Evolutionary conservation across 2,113 vertebrate species (phyloP).

Genomic region (Crotalus viridis): DNA sequence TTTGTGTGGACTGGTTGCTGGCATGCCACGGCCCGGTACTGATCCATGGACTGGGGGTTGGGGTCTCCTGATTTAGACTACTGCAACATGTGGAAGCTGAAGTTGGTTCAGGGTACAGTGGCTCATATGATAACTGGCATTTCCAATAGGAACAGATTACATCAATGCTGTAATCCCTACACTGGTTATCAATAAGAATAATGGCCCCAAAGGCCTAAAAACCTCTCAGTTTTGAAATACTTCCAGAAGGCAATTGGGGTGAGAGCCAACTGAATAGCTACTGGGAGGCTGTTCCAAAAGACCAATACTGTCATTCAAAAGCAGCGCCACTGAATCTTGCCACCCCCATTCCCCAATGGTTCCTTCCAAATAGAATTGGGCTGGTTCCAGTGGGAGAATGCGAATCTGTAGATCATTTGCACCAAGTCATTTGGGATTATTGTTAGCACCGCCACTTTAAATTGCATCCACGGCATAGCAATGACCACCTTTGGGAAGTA

Average conservation of each 20-base stretch:
- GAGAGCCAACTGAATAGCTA: neutral
- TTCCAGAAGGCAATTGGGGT: neutral
- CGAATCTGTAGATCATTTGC: neutral
- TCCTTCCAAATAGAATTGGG: neutral
- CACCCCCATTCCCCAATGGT: neutral
- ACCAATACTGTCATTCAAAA: neutral
- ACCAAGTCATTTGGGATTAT: neutral
- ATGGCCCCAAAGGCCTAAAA: neutral
- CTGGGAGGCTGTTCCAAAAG: neutral
- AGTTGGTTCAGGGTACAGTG: neutral
- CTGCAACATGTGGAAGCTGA: neutral
- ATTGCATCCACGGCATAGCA: neutral
- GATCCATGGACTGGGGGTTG: no score
- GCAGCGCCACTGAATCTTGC: neutral
- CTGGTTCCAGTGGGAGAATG: neutral
- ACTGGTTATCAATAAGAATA: neutral
- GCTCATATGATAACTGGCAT: neutral
- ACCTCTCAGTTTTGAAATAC: neutral
- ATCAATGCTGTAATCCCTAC: neutral
- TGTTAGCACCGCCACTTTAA: neutral
- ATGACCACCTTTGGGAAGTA: conserved; percentile 6
- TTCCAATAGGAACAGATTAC: neutral
- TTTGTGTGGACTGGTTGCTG: no score
- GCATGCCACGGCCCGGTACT: no score
- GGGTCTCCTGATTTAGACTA: neutral